Conservation (phyloP, 2,797 vertebrate species). For the Enteromius unitaeniatus region DNA sequence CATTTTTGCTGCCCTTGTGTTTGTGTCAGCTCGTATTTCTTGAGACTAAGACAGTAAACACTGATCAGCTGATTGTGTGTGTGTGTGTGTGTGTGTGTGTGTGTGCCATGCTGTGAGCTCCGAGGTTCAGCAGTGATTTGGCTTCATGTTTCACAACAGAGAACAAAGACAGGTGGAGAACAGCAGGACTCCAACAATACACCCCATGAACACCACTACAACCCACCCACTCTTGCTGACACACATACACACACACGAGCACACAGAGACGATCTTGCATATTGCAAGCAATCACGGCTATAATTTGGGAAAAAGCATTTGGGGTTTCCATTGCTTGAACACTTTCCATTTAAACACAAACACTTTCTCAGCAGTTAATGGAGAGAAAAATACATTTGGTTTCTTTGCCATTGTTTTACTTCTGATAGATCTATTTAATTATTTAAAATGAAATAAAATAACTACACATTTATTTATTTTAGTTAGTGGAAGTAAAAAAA, state of each 20-base stretch:
- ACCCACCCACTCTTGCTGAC: constrained; percentile 21
- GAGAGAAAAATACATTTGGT: constrained; percentile 1
- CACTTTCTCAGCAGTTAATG: constrained; percentile 22
- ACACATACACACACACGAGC: constrained; percentile 5
- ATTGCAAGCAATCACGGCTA: constrained; percentile 22
- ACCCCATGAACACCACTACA: constrained; percentile 30
- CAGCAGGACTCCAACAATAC: constrained; percentile 53
- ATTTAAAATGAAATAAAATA: background rate
- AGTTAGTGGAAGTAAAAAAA: background rate
- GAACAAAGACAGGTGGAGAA: constrained; percentile 61
- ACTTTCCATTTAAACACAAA: constrained; percentile 34
- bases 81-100: constrained; percentile 26
- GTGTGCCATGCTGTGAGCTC: constrained; percentile 36
- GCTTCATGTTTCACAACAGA: constrained; percentile 53
- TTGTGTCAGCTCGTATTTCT: constrained; percentile 30
- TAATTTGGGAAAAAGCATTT: constrained; percentile 35
- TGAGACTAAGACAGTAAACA: constrained; percentile 46
- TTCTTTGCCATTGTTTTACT: background rate
- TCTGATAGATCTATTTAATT: background rate
- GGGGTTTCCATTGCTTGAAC: constrained; percentile 16
- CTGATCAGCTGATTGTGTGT: constrained; percentile 48
- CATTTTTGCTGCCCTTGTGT: constrained; percentile 28
- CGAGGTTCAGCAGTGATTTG: constrained; percentile 49
- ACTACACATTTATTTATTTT: background rate
- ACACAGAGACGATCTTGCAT: constrained; percentile 19